Evolutionary conservation across 2,797 vertebrate species (phyloP), one percentile per base, ranked within the genome.

Genomic region (Diceros bicornis): DNA sequence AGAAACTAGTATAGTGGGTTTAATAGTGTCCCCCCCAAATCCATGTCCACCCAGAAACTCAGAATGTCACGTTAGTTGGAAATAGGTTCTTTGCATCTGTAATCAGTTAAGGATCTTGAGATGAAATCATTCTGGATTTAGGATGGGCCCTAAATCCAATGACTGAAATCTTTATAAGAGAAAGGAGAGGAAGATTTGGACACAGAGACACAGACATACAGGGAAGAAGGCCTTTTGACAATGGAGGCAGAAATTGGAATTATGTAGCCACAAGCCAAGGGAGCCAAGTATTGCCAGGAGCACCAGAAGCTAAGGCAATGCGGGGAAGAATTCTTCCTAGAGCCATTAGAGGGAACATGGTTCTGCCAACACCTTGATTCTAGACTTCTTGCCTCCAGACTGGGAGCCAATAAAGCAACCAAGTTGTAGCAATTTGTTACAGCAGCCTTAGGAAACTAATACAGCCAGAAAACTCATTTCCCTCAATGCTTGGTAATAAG

Each of bases 111-210:
- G 14, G 20, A 37, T 61, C 29, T 71, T 16, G 77, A 82, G 37
- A 82, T 34, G 71, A 96, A 77, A 71, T 64, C 77, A 87, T 68
- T 75, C n/a, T 52, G n/a, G 66, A 57, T 89, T 89, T 69, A 72
- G 21, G 34, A 25, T 5, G 11, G 7, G n/a, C 17, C 34, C 12
- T 90, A 85, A 92, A 68, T 55, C 55, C 55, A 75, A 55, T 62
- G 23, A 59, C 6, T 59, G 4, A 2, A 50, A 50, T 29, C 25
- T 16, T 91, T 44, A 57, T 1, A 32, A 81, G n/a, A 93, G 44
- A 95, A 90, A 37, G 59, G 14, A 81, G 52, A 71, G 13, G 44
- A 41, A 57, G 8, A 78, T 62, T 74, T 55, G 34, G 41, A 77
- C 32, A 29, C 20, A 69, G 16, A 75, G 20, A 57, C 25, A 16